phyloP scores from a whole-genome alignment of 2,113 vertebrate species.

The Pituophis catenifer region DNA sequence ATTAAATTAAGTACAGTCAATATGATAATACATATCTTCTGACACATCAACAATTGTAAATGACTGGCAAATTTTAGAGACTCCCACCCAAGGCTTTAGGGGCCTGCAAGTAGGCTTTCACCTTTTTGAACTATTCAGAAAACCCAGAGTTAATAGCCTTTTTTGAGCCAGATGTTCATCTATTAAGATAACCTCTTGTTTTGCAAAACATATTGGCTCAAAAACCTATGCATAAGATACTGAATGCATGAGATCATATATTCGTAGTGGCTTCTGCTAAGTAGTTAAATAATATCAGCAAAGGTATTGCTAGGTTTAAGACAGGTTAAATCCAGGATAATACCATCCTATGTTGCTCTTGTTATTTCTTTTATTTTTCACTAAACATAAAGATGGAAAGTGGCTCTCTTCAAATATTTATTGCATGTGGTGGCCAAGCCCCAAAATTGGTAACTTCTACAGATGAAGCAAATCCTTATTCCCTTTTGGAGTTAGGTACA shows the following conservation, averaged over 20 bases:
- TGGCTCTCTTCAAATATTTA: background rate
- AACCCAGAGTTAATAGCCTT: background rate
- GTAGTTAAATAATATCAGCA: background rate
- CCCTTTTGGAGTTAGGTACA: background rate
- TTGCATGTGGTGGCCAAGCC: background rate
- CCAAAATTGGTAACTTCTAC: background rate
- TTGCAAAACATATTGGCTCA: background rate
- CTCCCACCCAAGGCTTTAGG: background rate
- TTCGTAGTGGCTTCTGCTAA: background rate
- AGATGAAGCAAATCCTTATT: background rate
- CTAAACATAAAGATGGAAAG: background rate
- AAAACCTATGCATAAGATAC: background rate
- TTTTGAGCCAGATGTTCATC: background rate
- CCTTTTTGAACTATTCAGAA: background rate
- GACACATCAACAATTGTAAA: background rate
- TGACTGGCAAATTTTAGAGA: background rate
- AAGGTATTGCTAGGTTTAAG: background rate
- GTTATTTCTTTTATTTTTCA: conserved; percentile 19
- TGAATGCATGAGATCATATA: background rate
- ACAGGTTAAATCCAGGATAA: background rate
- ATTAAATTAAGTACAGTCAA: background rate
- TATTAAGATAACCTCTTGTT: background rate
- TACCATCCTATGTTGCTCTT: background rate
- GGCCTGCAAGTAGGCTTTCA: background rate
- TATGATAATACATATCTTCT: background rate